Evolutionary conservation across 2,888 invertebrate genomes (phyloP), one percentile per base, ranked within the genome.

Genomic region (Drosophila prolongata): DNA sequence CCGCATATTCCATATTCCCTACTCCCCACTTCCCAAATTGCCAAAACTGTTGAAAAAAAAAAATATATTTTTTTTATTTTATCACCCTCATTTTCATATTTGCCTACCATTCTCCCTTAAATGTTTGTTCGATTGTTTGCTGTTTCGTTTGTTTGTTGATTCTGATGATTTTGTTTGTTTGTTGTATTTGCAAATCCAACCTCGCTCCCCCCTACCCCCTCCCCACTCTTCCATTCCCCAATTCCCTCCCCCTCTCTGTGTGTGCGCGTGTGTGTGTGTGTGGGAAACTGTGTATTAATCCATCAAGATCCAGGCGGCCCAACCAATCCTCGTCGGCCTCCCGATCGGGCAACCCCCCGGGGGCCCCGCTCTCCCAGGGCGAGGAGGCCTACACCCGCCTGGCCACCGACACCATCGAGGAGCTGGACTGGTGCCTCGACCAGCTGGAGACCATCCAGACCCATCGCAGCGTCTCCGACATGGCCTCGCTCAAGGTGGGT

Each of bases 371-470:
- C 74, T 90, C 89, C 44, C 92, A 92, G 69, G 92, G 92, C 72
- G 98, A 98, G 94, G 98, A 98, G 92, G 94, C 95, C 90, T 98
- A 97, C 93, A 96, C 96, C 94, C 98, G 98, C 93, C 94, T 98
- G 92, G 98, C 98, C 67, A 94, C 97, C 93, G 98, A 99, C 93
- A 99, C 99, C 49, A 96, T 99, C 93, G 99, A 99, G 92, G 99
- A 99, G 94, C 94, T 99, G 93, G 99, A 99, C 94, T 99, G 99
- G 99, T 99, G 99, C 93, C 94, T 99, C 93, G 99, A 99, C 94
- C 99, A 99, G 94, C 94, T 99, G 93, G 99, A 99, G 94, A 99
- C 98, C 81, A 99, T 99, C 93, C 99, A 99, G 94, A 99, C 99
- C 74, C 99, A 99, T 93, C 96, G 99, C 92, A 99, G 98, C 90